Base-by-base conservation (phyloP, 2,797 vertebrate genomes). In the Danionella dracula region DNA sequence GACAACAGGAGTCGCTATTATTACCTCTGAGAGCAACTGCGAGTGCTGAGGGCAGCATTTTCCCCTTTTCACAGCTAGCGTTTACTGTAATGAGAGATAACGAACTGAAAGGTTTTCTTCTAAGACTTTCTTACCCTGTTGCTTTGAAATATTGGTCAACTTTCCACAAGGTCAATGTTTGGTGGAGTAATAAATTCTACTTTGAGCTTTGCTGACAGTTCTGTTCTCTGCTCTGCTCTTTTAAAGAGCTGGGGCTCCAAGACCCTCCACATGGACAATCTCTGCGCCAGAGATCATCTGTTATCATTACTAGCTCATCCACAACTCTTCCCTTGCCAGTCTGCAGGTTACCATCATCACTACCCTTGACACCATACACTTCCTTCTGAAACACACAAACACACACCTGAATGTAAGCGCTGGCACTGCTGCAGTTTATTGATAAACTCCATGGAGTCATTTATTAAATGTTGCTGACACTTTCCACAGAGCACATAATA, bases 131-230 rank as follows among this genome's bases (percentile, higher is more conserved):
- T 2, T 15, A 9, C 71, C 68, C 57, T 40, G 74, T 15, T 55
- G 71, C 60, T 57, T 51, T 77, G 73, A 81, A 79, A 79, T 79
- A 80, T 80, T 70, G 61, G 76, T 79, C 79, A 83, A 80, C 74
- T 78, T 79, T 58, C 76, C 77, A 80, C 80, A 85, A 85, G 83
- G 84, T 86, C 85, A 80, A 27, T 27, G 70, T 65, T 78, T 68
- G 75, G 70, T 61, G 61, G 73, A 73, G 76, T 76, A 80, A 83
- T 84, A 84, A 76, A 86, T 84, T 83, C 75, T 59, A 73, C 69
- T 70, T 72, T 72, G 62, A 80, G 76, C 72, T 72, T 69, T 74
- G 67, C 72, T 84, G 80, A 83, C 84, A 84, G 72, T 74, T 49
- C 51, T 68, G 70, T 74, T 79, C 70, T 77, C 73, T 37, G 17